A percentile compares a stretch with the other conserved stretches of the same genome.
These are phyloP conservation scores for Phorcus lineatus DNA, from an alignment of 2,888 invertebrate genomes.

Conservation along the genomic window DNA sequence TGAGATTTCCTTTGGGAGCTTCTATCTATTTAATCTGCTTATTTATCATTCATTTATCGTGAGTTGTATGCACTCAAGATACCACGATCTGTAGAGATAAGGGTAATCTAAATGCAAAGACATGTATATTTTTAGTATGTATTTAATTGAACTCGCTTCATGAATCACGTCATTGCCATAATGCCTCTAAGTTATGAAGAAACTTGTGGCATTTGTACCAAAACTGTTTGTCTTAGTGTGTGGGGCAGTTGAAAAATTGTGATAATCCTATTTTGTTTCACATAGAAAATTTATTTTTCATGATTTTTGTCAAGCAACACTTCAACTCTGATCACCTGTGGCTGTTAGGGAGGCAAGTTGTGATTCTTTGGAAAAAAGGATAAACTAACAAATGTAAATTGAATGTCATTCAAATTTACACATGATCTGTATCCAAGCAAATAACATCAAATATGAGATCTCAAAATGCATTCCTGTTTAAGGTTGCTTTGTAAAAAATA, in stretches of 20 bases:
- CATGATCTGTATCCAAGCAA: too few relatives aligned
- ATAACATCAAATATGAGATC: too few relatives aligned
- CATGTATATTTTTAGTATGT: neutral
- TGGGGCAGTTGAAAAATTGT: slow-evolving; percentile 4
- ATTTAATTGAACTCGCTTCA: slow-evolving; percentile 1
- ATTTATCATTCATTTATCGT: neutral
- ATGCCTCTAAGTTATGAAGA: neutral
- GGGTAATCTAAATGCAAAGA: neutral
- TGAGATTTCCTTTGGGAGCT: too few relatives aligned
- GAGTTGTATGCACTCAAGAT: neutral
- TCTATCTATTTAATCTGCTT: too few relatives aligned
- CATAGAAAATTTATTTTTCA: neutral
- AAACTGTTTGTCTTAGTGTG: neutral
- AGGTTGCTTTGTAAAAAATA: too few relatives aligned
- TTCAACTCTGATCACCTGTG: neutral
- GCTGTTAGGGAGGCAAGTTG: neutral
- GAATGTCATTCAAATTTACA: too few relatives aligned
- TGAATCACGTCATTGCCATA: neutral
- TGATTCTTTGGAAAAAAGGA: neutral
- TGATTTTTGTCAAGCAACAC: slow-evolving; percentile 3
- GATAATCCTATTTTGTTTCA: neutral
- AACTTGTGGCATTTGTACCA: neutral
- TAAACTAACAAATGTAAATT: too few relatives aligned
- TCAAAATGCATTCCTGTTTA: too few relatives aligned
- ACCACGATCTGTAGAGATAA: neutral